These are phyloP conservation scores for Polylopha cassiicola DNA, from an alignment of 2,888 invertebrate species.

Conservation along the genomic window DNA sequence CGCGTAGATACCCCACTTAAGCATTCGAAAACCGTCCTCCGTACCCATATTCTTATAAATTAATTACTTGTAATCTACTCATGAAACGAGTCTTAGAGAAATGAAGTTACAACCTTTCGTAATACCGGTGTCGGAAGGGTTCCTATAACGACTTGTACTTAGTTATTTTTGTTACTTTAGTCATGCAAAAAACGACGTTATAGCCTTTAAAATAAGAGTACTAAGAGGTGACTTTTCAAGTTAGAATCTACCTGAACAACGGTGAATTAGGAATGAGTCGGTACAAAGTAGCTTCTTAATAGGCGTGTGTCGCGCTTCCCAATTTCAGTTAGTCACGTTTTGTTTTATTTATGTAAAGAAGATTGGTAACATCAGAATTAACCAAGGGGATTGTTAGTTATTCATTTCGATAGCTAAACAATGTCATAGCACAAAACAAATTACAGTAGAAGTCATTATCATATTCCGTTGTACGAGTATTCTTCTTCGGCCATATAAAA, in stretches of 20 bases:
- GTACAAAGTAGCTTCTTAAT: constrained; percentile 57
- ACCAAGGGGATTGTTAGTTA: too few species aligned
- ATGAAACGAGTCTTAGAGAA: constrained; percentile 71
- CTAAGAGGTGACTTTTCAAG: too few species aligned
- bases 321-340: constrained; percentile 26
- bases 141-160: constrained; percentile 62
- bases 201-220: too few species aligned
- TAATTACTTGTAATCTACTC: constrained; percentile 78
- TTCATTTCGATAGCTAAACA: too few species aligned
- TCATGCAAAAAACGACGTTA: too few species aligned
- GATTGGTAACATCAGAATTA: too few species aligned
- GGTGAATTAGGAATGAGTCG: constrained; percentile 73
- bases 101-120: constrained; percentile 69
- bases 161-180: too few species aligned
- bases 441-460: constrained; percentile 1
- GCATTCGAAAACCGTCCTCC: constrained; percentile 55
- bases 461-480: too few species aligned
- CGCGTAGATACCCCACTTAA: constrained; percentile 31
- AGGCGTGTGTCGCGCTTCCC: constrained; percentile 53
- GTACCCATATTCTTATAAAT: constrained; percentile 76
- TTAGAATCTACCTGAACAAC: constrained; percentile 56
- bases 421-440: not conserved
- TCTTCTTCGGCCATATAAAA: too few species aligned
- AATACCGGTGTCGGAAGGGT: constrained; percentile 39
- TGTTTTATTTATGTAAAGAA: too few species aligned